A percentile compares a stretch with the other conserved stretches of the same genome.
These are phyloP conservation scores for Cheirogaleus major DNA, from an alignment of 2,797 vertebrate genomes.

Conservation along the genomic window DNA sequence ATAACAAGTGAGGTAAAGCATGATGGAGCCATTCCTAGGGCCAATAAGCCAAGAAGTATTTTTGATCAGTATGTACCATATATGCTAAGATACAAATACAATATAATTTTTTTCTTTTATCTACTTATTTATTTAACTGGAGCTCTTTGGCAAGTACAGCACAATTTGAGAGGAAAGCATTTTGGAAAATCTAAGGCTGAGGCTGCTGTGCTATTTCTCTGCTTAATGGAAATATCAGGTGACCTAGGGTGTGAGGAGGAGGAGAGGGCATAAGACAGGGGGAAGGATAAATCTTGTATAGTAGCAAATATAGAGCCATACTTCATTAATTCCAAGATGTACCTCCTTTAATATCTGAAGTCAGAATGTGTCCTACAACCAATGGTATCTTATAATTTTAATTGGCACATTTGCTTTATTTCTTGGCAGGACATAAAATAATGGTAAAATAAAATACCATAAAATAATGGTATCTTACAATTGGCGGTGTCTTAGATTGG, in stretches of 20 bases:
- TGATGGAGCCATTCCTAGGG: neutral
- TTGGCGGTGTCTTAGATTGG: neutral
- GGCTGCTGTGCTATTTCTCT: neutral
- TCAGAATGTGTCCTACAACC: slow-evolving; percentile 4
- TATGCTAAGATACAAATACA: neutral
- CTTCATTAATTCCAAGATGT: slow-evolving; percentile 23
- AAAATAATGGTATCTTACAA: slow-evolving; percentile 44
- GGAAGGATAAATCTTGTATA: neutral
- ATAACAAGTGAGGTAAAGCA: neutral
- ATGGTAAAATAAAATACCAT: too few species aligned
- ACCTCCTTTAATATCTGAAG: slow-evolving; percentile 18
- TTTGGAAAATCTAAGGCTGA: slow-evolving; percentile 11
- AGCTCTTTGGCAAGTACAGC: neutral
- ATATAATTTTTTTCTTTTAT: neutral
- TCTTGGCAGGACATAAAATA: slow-evolving; percentile 8
- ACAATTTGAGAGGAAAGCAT: neutral
- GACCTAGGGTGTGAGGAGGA: neutral
- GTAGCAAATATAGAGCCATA: slow-evolving; percentile 13
- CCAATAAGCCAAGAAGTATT: neutral
- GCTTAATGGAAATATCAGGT: slow-evolving; percentile 3
- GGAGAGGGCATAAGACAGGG: neutral
- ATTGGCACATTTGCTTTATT: slow-evolving; percentile 30
- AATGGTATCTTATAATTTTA: slow-evolving; percentile 8
- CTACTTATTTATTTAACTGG: neutral
- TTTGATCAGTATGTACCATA: neutral